phyloP scores from a whole-genome alignment of 2,888 invertebrate species.

The Leucophora obtusa region DNA sequence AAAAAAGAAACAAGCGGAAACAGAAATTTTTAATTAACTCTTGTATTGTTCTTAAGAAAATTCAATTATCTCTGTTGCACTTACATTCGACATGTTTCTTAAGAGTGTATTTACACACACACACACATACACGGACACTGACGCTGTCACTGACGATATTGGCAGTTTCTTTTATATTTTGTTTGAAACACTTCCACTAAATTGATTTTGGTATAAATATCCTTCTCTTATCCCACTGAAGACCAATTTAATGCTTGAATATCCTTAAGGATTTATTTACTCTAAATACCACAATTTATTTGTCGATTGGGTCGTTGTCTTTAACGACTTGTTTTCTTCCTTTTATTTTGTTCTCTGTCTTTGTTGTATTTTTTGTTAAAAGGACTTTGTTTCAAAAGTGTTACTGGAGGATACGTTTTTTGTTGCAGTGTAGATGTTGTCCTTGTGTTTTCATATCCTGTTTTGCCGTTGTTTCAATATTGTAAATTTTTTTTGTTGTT shows the following conservation, averaged over 20 bases:
- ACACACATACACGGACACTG: not conserved
- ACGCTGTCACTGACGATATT: constrained; percentile 10
- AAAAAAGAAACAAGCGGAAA: constrained; percentile 26
- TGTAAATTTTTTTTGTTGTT: too few relatives aligned
- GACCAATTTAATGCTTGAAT: constrained; percentile 54
- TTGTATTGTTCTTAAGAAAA: too few relatives aligned
- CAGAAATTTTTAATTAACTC: too few relatives aligned
- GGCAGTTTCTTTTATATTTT: not conserved
- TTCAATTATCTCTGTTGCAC: constrained; percentile 41
- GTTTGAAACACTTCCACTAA: constrained; percentile 52
- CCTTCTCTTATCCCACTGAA: constrained; percentile 1
- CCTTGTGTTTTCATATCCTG: constrained; percentile 16
- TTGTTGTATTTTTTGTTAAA: not conserved
- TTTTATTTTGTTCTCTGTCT: not conserved
- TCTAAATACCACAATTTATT: constrained; percentile 33
- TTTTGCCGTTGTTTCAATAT: not conserved
- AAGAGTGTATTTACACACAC: constrained; percentile 18
- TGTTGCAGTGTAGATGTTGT: constrained; percentile 14
- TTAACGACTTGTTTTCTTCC: not conserved
- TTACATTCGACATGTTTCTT: constrained; percentile 74
- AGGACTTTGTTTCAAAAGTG: not conserved
- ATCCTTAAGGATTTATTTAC: constrained; percentile 42
- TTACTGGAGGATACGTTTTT: constrained; percentile 12
- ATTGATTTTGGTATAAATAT: constrained; percentile 38
- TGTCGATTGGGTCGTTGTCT: constrained; percentile 29